phyloP scores from a whole-genome alignment of 2,797 vertebrate species.

The Mastacembelus armatus region DNA sequence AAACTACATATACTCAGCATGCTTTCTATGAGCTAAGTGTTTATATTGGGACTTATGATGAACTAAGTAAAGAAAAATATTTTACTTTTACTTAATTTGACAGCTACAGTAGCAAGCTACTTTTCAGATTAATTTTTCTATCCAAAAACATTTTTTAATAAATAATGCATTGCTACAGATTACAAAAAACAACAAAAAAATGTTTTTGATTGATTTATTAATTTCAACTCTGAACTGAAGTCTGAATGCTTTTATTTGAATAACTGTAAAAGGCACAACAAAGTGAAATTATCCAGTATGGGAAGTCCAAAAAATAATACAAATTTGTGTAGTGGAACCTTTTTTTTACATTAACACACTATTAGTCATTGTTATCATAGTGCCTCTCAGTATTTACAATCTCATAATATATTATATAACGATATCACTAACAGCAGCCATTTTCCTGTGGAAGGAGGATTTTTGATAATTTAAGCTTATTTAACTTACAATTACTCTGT shows the following conservation, averaged over 20 bases:
- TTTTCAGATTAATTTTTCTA: background rate
- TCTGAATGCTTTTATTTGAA: background rate
- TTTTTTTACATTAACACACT: background rate
- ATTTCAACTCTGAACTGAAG: background rate
- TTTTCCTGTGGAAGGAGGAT: background rate
- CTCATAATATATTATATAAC: too few species aligned
- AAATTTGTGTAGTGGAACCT: background rate
- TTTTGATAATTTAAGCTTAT: background rate
- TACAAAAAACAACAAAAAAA: background rate
- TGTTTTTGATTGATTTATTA: background rate
- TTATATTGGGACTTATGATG: conserved; percentile 35
- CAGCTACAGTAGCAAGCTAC: background rate
- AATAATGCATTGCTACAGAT: background rate
- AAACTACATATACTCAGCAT: conserved; percentile 74
- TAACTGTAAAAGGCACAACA: background rate
- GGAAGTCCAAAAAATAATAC: too few species aligned
- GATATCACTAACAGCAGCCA: background rate
- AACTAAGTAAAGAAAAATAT: conserved; percentile 7
- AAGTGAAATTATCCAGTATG: too few species aligned
- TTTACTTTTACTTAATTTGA: background rate
- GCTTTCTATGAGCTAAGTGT: conserved; percentile 44
- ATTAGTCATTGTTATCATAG: background rate
- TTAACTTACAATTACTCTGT: background rate
- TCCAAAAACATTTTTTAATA: background rate
- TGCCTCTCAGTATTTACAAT: background rate